These are phyloP conservation scores for Etheostoma cragini DNA, from an alignment of 2,113 vertebrate species.

Conservation along the genomic window DNA sequence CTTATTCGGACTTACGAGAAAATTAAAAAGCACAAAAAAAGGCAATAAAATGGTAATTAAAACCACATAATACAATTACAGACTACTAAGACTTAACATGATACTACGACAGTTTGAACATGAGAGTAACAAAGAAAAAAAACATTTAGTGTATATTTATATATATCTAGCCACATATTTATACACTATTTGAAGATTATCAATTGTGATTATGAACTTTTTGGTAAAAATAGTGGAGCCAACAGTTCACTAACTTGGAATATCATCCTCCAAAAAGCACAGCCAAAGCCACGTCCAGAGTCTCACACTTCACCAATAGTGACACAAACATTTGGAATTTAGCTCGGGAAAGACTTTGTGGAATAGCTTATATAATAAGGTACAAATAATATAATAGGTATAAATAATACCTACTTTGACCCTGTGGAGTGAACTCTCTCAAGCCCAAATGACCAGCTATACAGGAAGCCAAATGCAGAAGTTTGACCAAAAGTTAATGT, in stretches of 20 bases:
- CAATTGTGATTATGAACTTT: not conserved
- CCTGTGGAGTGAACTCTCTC: constrained; percentile 24
- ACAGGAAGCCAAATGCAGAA: not conserved
- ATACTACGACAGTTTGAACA: not conserved
- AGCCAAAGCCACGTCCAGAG: constrained; percentile 29
- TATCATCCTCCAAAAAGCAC: constrained; percentile 11
- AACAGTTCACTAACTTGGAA: constrained; percentile 9
- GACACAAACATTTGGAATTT: constrained; percentile 78
- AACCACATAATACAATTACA: not conserved
- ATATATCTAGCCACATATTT: not conserved
- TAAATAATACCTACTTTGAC: constrained; percentile 74
- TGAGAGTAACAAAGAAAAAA: not conserved
- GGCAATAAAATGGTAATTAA: not conserved
- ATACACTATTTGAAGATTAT: not conserved
- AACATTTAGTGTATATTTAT: not conserved
- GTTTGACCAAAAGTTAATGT: constrained; percentile 2
- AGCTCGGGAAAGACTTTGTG: constrained; percentile 51
- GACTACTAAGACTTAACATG: not conserved
- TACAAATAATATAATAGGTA: no score
- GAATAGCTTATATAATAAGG: no score
- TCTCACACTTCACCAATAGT: constrained; percentile 55
- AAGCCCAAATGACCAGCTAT: not conserved
- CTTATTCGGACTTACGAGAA: not conserved
- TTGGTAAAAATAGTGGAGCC: not conserved
- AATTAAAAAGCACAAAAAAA: not conserved